Percentiles rank a stretch among this genome's conserved stretches.
These are phyloP conservation scores for Spondyliosoma cantharus DNA, from an alignment of 2,797 vertebrate species.

Conservation along the genomic window DNA sequence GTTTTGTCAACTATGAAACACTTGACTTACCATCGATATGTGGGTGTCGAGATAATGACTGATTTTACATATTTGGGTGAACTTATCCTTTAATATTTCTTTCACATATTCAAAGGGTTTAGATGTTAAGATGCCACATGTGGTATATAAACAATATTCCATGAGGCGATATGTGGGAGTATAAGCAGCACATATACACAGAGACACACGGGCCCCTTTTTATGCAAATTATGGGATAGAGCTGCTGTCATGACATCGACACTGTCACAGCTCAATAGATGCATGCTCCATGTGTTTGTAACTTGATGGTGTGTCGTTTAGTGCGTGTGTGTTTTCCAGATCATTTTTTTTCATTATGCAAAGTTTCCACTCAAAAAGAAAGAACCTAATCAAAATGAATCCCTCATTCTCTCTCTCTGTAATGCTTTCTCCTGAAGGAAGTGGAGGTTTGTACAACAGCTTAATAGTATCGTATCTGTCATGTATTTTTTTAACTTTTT, in stretches of 20 bases:
- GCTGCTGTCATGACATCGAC: slow-evolving; percentile 19
- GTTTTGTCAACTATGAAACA: too few species aligned
- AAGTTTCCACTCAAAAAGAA: slow-evolving; percentile 21
- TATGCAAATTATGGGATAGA: not conserved
- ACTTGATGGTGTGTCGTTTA: slow-evolving; percentile 29
- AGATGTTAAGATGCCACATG: not conserved
- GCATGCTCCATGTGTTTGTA: slow-evolving; percentile 29
- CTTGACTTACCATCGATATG: too few species aligned
- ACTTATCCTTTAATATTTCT: not conserved
- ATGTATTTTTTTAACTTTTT: slow-evolving; percentile 22
- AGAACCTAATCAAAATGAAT: slow-evolving; percentile 54
- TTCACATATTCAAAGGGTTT: not conserved
- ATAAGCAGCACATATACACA: not conserved
- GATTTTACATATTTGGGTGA: too few species aligned
- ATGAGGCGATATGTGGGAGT: not conserved
- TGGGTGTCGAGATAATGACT: too few species aligned
- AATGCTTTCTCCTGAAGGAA: slow-evolving; percentile 91
- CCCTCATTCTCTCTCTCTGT: slow-evolving; percentile 71
- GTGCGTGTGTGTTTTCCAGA: slow-evolving; percentile 7
- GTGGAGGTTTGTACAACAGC: slow-evolving; percentile 93
- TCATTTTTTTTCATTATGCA: slow-evolving; percentile 14
- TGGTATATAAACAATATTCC: slow-evolving; percentile 6
- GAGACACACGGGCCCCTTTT: not conserved
- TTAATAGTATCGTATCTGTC: slow-evolving; percentile 24
- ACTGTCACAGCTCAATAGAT: slow-evolving; percentile 4